phyloP scores from a whole-genome alignment of 2,888 invertebrate genomes.

The Pristionchus fissidentatus region DNA sequence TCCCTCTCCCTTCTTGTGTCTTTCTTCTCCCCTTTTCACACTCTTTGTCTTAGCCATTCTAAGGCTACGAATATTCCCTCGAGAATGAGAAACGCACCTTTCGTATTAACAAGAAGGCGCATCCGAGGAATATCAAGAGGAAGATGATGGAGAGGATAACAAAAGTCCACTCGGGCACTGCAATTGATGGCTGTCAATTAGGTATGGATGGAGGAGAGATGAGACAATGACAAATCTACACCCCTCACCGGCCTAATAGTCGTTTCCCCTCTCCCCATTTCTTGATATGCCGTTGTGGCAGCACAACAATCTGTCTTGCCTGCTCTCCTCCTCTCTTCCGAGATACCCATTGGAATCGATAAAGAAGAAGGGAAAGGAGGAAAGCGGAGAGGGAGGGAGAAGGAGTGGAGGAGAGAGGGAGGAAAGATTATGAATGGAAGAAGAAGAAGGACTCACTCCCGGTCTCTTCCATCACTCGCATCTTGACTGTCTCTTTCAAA shows the following conservation, averaged over 20 bases:
- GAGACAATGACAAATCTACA: no score
- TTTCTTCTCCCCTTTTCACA: constrained; percentile 6
- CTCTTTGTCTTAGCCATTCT: not conserved
- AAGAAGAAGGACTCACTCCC: constrained; percentile 65
- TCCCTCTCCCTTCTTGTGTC: constrained; percentile 11
- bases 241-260: no score
- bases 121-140: constrained; percentile 68
- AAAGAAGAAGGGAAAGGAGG: not conserved
- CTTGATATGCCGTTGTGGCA: constrained; percentile 6
- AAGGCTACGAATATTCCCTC: not conserved
- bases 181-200: constrained; percentile 21
- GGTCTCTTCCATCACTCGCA: constrained; percentile 72
- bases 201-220: constrained; percentile 23
- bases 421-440: constrained; percentile 22
- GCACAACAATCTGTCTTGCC: constrained; percentile 9
- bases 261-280: not conserved
- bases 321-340: constrained; percentile 33
- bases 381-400: not conserved
- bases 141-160: constrained; percentile 72
- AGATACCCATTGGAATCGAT: constrained; percentile 41
- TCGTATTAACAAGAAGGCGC: constrained; percentile 69
- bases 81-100: constrained; percentile 56
- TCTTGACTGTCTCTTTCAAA: constrained; percentile 71
- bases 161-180: constrained; percentile 75
- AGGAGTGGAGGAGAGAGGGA: constrained; percentile 1